These are phyloP conservation scores for Hemichromis elongatus DNA, from an alignment of 2,113 vertebrate species.

Conservation along the genomic window DNA sequence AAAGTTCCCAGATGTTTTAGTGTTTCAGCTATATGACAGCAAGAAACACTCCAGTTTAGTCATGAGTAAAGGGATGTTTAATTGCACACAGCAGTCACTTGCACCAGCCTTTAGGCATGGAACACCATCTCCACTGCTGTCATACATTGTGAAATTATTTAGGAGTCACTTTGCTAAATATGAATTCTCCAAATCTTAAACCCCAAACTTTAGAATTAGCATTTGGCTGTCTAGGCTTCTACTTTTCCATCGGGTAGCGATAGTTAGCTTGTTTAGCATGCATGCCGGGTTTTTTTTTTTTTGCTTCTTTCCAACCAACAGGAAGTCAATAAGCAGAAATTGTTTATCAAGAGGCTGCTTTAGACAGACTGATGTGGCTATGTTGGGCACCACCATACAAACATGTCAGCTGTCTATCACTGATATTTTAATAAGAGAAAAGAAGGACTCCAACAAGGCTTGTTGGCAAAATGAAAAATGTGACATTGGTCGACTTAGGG, in stretches of 20 bases:
- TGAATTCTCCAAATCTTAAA: neutral
- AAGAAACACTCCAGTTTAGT: neutral
- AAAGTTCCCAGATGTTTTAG: conserved; percentile 30
- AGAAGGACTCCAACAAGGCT: neutral
- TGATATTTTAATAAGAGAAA: neutral
- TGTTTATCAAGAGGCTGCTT: neutral
- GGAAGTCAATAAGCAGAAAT: neutral
- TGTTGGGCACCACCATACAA: neutral
- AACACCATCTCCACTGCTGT: neutral
- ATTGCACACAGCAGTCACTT: neutral
- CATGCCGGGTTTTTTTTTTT: neutral
- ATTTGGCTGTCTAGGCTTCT: neutral
- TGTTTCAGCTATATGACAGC: neutral
- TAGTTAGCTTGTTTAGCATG: neutral
- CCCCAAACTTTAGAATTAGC: neutral
- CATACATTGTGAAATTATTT: neutral
- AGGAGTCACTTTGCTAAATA: neutral
- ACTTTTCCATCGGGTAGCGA: neutral
- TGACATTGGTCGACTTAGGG: too few relatives aligned
- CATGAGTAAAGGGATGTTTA: neutral
- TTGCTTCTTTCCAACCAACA: neutral
- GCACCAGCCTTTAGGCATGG: neutral
- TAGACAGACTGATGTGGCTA: neutral
- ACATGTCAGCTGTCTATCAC: neutral
- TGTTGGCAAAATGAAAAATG: neutral